Conservation (phyloP, 2,797 vertebrate species). For the Ctenosaura bakeri region DNA sequence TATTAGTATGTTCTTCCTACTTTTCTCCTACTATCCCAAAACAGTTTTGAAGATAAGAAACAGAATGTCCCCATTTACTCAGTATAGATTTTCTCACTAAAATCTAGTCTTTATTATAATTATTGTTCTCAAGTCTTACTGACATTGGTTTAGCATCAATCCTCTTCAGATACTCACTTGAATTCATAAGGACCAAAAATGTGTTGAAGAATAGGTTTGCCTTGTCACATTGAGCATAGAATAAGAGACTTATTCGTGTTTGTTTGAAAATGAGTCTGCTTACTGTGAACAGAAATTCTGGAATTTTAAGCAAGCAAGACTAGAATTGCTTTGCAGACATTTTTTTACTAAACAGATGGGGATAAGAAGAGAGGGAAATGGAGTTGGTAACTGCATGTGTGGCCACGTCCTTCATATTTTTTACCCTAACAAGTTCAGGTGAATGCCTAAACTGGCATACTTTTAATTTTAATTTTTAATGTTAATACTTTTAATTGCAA, state of each 20-base stretch:
- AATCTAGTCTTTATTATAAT: too few species aligned
- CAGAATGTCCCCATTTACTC: background rate
- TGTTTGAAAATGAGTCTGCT: too few species aligned
- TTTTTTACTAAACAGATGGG: background rate
- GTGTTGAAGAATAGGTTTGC: background rate
- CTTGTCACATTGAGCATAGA: too few species aligned
- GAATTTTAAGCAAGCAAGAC: background rate
- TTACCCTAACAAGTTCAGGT: background rate
- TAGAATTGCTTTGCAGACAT: background rate
- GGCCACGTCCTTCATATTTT: background rate
- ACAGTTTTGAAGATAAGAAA: background rate
- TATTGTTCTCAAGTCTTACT: background rate
- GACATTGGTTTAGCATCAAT: background rate
- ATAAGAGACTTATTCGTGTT: too few species aligned
- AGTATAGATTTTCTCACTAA: background rate
- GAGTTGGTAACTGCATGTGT: background rate
- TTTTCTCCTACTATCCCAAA: background rate
- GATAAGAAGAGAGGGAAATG: background rate
- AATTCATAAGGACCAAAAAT: background rate
- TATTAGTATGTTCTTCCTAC: background rate
- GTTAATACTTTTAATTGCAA: background rate
- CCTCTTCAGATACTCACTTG: background rate
- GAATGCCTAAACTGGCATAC: background rate
- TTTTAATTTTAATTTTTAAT: background rate
- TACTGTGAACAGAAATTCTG: too few species aligned